Conservation (phyloP, 2,888 invertebrate genomes). For the Cheilosia variabilis region DNA sequence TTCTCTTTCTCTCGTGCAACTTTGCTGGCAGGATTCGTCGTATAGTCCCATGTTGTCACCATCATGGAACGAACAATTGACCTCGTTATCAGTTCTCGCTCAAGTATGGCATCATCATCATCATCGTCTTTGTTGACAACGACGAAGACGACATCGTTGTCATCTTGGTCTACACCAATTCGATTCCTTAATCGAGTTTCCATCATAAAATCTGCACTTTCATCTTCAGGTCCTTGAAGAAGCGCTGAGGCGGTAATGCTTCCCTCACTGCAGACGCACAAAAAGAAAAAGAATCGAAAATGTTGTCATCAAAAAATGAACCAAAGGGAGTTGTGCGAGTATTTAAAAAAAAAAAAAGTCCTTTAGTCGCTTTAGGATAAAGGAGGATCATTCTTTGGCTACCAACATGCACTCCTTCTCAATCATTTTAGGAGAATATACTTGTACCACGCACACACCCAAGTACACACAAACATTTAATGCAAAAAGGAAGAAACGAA, state of each 20-base stretch:
- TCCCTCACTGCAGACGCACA: constrained; percentile 70
- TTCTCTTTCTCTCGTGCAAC: neutral
- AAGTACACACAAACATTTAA: constrained; percentile 15
- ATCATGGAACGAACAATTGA: constrained; percentile 78
- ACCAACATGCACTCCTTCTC: constrained; percentile 16
- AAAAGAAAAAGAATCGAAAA: constrained; percentile 20
- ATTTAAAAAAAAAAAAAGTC: constrained; percentile 12
- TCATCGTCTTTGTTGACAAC: constrained; percentile 46
- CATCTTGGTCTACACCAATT: constrained; percentile 44
- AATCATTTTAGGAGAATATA: too few species aligned
- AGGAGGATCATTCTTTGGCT: constrained; percentile 21
- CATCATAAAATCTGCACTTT: constrained; percentile 79
- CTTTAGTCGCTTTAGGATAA: constrained; percentile 20
- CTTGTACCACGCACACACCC: neutral
- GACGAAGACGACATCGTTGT: constrained; percentile 34
- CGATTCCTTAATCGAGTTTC: constrained; percentile 79
- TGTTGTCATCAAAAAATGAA: neutral
- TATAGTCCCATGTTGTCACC: constrained; percentile 75
- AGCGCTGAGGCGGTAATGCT: constrained; percentile 78
- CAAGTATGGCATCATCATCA: constrained; percentile 73
- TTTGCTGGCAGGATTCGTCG: constrained; percentile 1
- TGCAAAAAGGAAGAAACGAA: constrained; percentile 28
- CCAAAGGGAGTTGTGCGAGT: neutral
- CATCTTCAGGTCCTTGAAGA: constrained; percentile 78
- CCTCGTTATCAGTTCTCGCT: constrained; percentile 77